phyloP scores from a whole-genome alignment of 1,140 invertebrate species.

The Drosophila truncata region DNA sequence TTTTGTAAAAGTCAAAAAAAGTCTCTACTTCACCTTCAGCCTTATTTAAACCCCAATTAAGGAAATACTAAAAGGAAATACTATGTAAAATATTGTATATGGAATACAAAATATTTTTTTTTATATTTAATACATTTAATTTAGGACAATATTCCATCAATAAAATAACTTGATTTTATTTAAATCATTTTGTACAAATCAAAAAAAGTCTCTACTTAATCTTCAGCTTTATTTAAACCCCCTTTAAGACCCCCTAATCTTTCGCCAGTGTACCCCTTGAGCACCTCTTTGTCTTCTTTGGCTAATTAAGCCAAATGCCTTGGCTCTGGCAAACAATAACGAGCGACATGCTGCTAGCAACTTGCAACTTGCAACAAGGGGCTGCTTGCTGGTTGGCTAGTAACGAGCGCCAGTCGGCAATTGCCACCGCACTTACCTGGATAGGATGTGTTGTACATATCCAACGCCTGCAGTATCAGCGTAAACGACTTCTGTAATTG shows the following conservation, averaged over 20 bases:
- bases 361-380: slow-evolving; percentile 38
- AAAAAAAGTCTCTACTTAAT: no score
- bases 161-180: no score
- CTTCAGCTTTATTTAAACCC: neutral
- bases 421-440: slow-evolving; percentile 87
- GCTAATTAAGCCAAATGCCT: slow-evolving; percentile 80
- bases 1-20: no score
- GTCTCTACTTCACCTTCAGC: no score
- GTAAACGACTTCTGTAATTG: slow-evolving; percentile 94
- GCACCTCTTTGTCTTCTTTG: slow-evolving; percentile 15
- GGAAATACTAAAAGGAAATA: no score
- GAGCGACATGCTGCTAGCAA: slow-evolving; percentile 37
- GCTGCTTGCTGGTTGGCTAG: slow-evolving; percentile 4
- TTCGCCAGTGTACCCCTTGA: slow-evolving; percentile 8
- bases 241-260: neutral
- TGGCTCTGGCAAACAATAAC: slow-evolving; percentile 44
- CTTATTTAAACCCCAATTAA: neutral
- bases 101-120: no score
- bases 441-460: slow-evolving; percentile 90
- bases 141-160: no score
- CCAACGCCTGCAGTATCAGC: slow-evolving; percentile 95
- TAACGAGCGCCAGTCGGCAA: slow-evolving; percentile 50
- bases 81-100: no score
- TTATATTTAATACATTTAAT: no score
- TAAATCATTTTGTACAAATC: no score